These are phyloP conservation scores for Celastrina argiolus DNA, from an alignment of 2,888 invertebrate genomes.

Conservation along the genomic window DNA sequence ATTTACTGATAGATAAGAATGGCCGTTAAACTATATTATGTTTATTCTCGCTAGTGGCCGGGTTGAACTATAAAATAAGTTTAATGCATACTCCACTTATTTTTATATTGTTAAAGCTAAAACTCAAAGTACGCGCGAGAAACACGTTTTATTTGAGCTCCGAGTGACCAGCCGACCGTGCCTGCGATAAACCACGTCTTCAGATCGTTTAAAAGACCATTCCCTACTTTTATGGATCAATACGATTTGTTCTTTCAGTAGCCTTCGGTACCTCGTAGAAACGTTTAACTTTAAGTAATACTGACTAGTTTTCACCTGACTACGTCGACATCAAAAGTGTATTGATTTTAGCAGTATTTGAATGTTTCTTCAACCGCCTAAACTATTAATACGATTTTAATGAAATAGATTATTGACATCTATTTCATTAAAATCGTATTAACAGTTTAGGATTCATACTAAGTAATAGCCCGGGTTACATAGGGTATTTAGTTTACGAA, in stretches of 20 bases:
- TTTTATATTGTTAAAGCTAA: constrained; percentile 21
- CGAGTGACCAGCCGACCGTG: constrained; percentile 20
- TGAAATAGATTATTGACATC: too few relatives aligned
- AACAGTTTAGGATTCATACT: too few relatives aligned
- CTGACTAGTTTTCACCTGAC: too few relatives aligned
- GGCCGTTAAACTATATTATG: background rate
- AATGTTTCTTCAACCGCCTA: too few relatives aligned
- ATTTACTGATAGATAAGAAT: constrained; percentile 7
- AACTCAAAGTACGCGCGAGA: constrained; percentile 10
- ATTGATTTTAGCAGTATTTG: too few relatives aligned
- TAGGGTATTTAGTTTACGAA: too few relatives aligned
- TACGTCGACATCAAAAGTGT: too few relatives aligned
- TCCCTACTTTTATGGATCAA: constrained; percentile 13
- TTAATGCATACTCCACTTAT: constrained; percentile 17
- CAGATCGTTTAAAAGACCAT: constrained; percentile 16
- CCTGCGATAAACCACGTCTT: constrained; percentile 21
- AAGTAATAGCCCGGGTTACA: too few relatives aligned
- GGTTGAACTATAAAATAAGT: constrained; percentile 15
- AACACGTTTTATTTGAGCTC: constrained; percentile 21
- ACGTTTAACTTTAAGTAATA: too few relatives aligned
- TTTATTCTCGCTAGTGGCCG: background rate
- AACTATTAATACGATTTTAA: too few relatives aligned
- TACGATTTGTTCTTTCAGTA: constrained; percentile 4
- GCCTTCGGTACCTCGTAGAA: background rate
- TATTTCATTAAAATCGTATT: too few relatives aligned